These are phyloP conservation scores for Rhorus exstirpatorius DNA, from an alignment of 2,888 invertebrate species.

Conservation along the genomic window DNA sequence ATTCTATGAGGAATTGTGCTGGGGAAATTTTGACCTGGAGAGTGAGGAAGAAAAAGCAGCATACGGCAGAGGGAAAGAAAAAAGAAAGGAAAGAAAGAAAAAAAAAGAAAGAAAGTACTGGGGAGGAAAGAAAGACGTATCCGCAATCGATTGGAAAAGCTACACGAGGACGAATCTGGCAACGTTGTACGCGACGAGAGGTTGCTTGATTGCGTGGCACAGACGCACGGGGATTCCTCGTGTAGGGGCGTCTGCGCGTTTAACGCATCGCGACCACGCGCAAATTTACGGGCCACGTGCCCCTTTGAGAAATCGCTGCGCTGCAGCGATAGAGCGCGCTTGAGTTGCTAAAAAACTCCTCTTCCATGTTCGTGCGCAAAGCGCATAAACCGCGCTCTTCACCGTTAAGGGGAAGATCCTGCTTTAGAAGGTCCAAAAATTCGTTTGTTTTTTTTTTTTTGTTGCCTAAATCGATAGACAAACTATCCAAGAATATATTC, in stretches of 20 bases:
- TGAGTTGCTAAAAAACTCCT: conserved; percentile 70
- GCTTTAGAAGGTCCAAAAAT: too few relatives aligned
- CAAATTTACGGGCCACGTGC: conserved; percentile 70
- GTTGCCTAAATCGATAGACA: too few relatives aligned
- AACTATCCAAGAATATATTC: too few relatives aligned
- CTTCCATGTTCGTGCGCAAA: conserved; percentile 73
- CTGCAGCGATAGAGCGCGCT: conserved; percentile 72
- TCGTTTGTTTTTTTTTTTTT: too few relatives aligned
- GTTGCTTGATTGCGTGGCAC: conserved; percentile 53
- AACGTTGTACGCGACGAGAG: conserved; percentile 59
- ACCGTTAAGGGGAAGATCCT: too few relatives aligned
- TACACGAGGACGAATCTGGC: conserved; percentile 59
- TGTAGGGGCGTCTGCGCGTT: conserved; percentile 71
- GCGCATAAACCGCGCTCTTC: conserved; percentile 38
- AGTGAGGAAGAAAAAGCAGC: too few relatives aligned
- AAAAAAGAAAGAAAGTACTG: not conserved
- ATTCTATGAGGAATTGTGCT: too few relatives aligned
- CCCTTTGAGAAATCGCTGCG: conserved; percentile 67
- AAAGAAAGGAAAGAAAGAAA: too few relatives aligned
- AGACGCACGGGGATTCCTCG: conserved; percentile 26
- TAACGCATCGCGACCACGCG: conserved; percentile 73
- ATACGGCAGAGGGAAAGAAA: too few relatives aligned
- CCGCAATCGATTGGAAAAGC: conserved; percentile 32
- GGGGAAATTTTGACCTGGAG: too few relatives aligned
- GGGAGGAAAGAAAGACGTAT: not conserved